Percentiles rank a stretch among this genome's conserved stretches.
phyloP scores from a whole-genome alignment of 2,888 invertebrate genomes.

The Melieria omissa region DNA sequence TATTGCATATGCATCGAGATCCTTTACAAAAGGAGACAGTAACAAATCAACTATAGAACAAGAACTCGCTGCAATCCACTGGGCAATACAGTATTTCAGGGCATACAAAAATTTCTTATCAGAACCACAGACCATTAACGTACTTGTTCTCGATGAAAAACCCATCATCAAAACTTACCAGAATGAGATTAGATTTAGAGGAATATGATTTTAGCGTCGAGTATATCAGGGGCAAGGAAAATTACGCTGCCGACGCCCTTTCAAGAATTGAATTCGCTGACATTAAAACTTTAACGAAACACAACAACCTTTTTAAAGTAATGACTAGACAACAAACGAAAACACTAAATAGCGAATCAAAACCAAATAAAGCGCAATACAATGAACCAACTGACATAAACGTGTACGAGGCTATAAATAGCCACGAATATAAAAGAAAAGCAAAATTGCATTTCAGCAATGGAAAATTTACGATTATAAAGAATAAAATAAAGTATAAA shows the following conservation, averaged over 20 bases:
- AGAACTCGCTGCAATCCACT: constrained; percentile 45
- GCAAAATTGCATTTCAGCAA: not conserved
- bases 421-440: constrained; percentile 14
- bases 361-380: not conserved
- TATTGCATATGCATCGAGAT: constrained; percentile 38
- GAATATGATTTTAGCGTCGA: not conserved
- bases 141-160: not conserved
- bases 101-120: constrained; percentile 43
- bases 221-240: not conserved
- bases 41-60: constrained; percentile 48
- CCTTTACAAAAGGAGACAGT: constrained; percentile 43
- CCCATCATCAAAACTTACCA: not conserved
- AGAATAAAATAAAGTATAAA: not conserved
- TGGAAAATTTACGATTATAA: not conserved
- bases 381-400: not conserved
- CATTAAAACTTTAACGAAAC: no score
- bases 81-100: constrained; percentile 44
- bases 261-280: no score
- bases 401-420: constrained; percentile 4
- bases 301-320: no score
- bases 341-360: no score
- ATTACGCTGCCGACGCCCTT: not conserved
- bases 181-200: constrained; percentile 5
- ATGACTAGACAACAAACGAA: no score
- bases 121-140: constrained; percentile 43